These are phyloP conservation scores for Poeciliopsis presidionis DNA, from an alignment of 2,797 vertebrate genomes.

Conservation along the genomic window DNA sequence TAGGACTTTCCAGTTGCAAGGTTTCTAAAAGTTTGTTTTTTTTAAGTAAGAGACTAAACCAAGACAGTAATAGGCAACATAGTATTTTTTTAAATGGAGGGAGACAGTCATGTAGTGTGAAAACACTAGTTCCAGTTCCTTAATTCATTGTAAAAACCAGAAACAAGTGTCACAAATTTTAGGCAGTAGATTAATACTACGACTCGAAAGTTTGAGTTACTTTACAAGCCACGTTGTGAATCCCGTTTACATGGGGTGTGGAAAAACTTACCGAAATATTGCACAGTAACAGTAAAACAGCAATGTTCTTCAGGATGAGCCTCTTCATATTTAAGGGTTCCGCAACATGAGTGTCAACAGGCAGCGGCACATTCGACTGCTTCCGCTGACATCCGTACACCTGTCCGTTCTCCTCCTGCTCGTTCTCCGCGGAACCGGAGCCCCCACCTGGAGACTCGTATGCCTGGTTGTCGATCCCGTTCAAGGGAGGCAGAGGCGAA, in stretches of 20 bases:
- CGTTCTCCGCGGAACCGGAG: slow-evolving; percentile 62
- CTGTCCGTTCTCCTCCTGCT: slow-evolving; percentile 62
- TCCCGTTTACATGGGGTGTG: background rate
- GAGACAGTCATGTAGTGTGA: background rate
- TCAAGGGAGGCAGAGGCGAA: slow-evolving; percentile 72
- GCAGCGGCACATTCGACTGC: slow-evolving; percentile 52
- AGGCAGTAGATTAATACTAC: background rate
- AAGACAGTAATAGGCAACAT: background rate
- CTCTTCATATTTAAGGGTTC: slow-evolving; percentile 75
- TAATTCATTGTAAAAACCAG: background rate
- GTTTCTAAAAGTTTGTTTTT: background rate
- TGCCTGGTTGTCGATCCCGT: slow-evolving; percentile 79
- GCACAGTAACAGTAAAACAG: slow-evolving; percentile 92
- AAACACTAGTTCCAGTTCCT: background rate
- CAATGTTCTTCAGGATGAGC: slow-evolving; percentile 89
- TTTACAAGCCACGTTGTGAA: background rate
- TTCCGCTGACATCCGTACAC: slow-evolving; percentile 60
- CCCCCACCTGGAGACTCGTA: slow-evolving; percentile 57
- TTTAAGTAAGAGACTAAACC: background rate
- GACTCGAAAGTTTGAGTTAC: background rate
- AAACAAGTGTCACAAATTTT: background rate
- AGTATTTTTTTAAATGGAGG: background rate
- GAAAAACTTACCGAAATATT: slow-evolving; percentile 91
- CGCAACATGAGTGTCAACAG: slow-evolving; percentile 37
- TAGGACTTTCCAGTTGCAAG: background rate